A percentile compares a stretch with the other conserved stretches of the same genome.
Evolutionary conservation across 2,113 vertebrate genomes (phyloP).

Genomic region (Rhineura floridana): DNA sequence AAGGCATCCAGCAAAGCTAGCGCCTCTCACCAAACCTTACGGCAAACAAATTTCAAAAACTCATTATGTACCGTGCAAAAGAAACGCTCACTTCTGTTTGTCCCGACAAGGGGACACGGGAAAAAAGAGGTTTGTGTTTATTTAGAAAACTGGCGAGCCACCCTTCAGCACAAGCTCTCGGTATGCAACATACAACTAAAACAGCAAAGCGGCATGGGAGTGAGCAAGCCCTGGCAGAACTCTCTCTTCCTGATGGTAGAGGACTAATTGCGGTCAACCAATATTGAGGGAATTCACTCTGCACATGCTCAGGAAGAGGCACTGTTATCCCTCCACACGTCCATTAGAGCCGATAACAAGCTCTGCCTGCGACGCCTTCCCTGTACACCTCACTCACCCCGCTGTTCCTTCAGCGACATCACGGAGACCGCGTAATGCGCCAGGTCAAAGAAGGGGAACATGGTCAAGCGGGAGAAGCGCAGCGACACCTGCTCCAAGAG

Average conservation of each 20-base stretch:
- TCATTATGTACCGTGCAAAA: not conserved
- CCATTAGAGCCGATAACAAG: not conserved
- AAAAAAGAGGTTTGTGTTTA: not conserved
- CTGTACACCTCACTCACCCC: slow-evolving; percentile 83
- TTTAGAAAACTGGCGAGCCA: not conserved
- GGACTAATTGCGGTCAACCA: not conserved
- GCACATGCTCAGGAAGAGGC: not conserved
- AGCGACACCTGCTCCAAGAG: slow-evolving; percentile 69
- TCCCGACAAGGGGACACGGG: not conserved
- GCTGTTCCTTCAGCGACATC: slow-evolving; percentile 87
- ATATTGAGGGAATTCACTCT: not conserved
- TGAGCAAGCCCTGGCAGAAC: not conserved
- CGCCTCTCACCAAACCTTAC: no score
- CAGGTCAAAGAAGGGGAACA: slow-evolving; percentile 95
- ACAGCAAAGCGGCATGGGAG: not conserved
- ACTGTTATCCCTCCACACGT: not conserved
- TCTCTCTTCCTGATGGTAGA: no score
- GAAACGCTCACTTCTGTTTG: not conserved
- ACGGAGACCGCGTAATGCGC: slow-evolving; percentile 91
- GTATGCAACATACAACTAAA: not conserved
- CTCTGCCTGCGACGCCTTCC: not conserved
- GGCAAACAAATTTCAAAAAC: not conserved
- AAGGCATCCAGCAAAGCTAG: not conserved
- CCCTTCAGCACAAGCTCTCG: not conserved
- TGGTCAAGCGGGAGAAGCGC: slow-evolving; percentile 83